phyloP scores from a whole-genome alignment of 2,113 vertebrate genomes.

The Hiodon alosoides region DNA sequence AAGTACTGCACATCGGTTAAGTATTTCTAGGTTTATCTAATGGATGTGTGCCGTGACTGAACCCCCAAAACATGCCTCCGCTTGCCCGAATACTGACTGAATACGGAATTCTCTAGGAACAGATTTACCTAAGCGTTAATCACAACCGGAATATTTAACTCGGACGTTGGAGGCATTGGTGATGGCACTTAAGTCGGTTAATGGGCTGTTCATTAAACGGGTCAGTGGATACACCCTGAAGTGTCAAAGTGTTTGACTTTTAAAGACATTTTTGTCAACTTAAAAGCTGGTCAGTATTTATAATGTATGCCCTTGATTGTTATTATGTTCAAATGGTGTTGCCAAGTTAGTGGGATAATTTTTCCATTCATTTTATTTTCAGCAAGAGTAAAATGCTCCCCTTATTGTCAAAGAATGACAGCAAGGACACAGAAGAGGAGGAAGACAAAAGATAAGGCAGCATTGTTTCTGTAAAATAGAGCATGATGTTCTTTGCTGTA shows the following conservation, averaged over 20 bases:
- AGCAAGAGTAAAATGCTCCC: too few relatives aligned
- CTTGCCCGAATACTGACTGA: slow-evolving; percentile 12
- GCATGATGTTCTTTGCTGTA: not conserved
- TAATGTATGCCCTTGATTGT: too few relatives aligned
- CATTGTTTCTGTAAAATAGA: not conserved
- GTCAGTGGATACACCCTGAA: too few relatives aligned
- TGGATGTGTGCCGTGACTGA: not conserved
- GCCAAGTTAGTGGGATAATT: not conserved
- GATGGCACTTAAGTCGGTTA: too few relatives aligned
- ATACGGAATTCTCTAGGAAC: not conserved
- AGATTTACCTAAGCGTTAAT: not conserved
- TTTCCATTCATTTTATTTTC: not conserved
- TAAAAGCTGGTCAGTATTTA: too few relatives aligned
- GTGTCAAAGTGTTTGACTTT: too few relatives aligned
- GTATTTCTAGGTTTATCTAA: not conserved
- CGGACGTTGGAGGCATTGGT: too few relatives aligned
- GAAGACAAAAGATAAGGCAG: not conserved
- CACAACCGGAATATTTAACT: not conserved
- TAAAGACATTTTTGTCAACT: too few relatives aligned
- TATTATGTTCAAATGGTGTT: too few relatives aligned
- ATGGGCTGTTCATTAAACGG: too few relatives aligned
- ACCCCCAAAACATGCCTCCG: slow-evolving; percentile 3
- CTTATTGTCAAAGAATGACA: too few relatives aligned
- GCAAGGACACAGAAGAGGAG: too few relatives aligned
- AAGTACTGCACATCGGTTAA: not conserved